These are phyloP conservation scores for Drosophila novamexicana DNA, from an alignment of 1,140 invertebrate genomes.

Conservation along the genomic window DNA sequence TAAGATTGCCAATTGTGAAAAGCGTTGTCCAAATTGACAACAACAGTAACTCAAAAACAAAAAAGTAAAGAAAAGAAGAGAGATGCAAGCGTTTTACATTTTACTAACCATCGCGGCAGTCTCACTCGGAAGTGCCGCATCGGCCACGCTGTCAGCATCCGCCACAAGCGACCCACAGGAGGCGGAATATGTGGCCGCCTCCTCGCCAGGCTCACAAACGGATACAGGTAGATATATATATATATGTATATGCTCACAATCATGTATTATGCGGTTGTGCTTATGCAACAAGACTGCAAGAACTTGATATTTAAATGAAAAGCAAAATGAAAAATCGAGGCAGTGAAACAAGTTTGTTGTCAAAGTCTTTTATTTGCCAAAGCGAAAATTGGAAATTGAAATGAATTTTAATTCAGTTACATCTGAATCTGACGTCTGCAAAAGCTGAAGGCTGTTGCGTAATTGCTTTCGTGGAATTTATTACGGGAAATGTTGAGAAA, in stretches of 20 bases:
- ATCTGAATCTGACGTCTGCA: constrained; percentile 8
- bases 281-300: constrained; percentile 59
- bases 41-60: constrained; percentile 5
- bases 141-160: constrained; percentile 61
- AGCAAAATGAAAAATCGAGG: constrained; percentile 25
- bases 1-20: constrained; percentile 67
- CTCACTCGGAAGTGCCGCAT: constrained; percentile 68
- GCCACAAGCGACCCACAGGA: constrained; percentile 47
- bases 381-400: constrained; percentile 44
- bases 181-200: constrained; percentile 20
- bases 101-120: constrained; percentile 54
- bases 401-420: neutral
- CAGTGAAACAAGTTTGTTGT: constrained; percentile 60
- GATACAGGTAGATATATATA: constrained; percentile 54
- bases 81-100: constrained; percentile 64
- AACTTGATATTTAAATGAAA: constrained; percentile 72
- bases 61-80: constrained; percentile 13
- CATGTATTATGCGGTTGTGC: constrained; percentile 1
- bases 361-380: constrained; percentile 64
- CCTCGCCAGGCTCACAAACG: constrained; percentile 36
- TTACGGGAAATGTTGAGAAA: constrained; percentile 15
- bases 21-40: constrained; percentile 23
- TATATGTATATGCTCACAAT: neutral
- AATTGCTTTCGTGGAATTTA: constrained; percentile 11
- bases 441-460: constrained; percentile 27